phyloP scores from a whole-genome alignment of 2,888 invertebrate species.

The Nephrocerus scutellatus region DNA sequence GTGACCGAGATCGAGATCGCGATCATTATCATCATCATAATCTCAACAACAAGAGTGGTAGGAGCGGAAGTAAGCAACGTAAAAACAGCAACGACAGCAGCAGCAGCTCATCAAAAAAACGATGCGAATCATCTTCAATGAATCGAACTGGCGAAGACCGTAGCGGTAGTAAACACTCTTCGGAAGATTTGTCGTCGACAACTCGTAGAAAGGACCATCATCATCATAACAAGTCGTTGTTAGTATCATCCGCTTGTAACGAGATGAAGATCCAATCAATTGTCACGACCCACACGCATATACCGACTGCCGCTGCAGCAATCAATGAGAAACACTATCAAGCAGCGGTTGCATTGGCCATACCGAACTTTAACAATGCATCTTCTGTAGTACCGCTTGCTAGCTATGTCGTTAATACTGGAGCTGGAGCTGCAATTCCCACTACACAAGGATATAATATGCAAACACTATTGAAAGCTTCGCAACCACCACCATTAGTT shows the following conservation, averaged over 20 bases:
- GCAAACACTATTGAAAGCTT: conserved; percentile 21
- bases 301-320: not conserved
- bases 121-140: conserved; percentile 1
- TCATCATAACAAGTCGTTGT: too few species aligned
- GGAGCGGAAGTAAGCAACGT: conserved; percentile 19
- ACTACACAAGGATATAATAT: conserved; percentile 22
- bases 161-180: too few species aligned
- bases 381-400: conserved; percentile 22
- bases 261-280: too few species aligned
- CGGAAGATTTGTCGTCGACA: too few species aligned
- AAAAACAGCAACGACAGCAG: conserved; percentile 6
- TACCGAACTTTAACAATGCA: not conserved
- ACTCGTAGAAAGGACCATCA: too few species aligned
- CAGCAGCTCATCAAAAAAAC: conserved; percentile 17
- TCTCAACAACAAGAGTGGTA: conserved; percentile 26
- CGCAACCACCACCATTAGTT: conserved; percentile 8
- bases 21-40: too few species aligned
- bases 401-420: conserved; percentile 22
- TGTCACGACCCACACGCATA: too few species aligned
- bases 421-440: conserved; percentile 29
- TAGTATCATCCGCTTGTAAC: too few species aligned
- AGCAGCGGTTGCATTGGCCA: conserved; percentile 1
- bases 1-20: too few species aligned
- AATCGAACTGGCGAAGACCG: too few species aligned
- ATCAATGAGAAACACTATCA: conserved; percentile 1